Conservation (phyloP, 2,113 vertebrate species). For the Scophthalmus maximus region DNA sequence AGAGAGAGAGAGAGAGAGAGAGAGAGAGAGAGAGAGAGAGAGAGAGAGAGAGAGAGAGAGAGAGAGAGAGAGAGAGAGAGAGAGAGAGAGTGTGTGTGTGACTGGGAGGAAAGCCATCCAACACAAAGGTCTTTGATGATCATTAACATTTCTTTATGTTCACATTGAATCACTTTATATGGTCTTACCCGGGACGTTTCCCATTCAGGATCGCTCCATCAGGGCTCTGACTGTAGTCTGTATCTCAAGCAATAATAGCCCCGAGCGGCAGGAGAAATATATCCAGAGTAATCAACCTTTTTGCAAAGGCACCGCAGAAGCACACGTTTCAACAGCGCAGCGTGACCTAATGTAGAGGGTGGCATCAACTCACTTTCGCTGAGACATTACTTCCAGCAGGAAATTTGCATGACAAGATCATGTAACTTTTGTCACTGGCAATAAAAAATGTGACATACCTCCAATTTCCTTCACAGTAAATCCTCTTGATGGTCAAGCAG, state of each 20-base stretch:
- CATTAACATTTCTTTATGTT: slow-evolving; percentile 83
- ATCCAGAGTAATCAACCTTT: slow-evolving; percentile 92
- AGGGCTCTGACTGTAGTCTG: slow-evolving; percentile 87
- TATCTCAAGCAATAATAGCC: slow-evolving; percentile 90
- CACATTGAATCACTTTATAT: slow-evolving; percentile 85
- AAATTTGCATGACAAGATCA: slow-evolving; percentile 60
- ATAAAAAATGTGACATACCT: slow-evolving; percentile 60
- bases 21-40: slow-evolving; percentile 40
- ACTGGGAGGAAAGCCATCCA: slow-evolving; percentile 66
- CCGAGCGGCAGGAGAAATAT: slow-evolving; percentile 92
- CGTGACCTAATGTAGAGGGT: slow-evolving; percentile 87
- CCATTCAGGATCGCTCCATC: slow-evolving; percentile 87
- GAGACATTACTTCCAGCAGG: slow-evolving; percentile 56
- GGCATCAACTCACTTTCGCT: slow-evolving; percentile 84
- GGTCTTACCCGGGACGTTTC: slow-evolving; percentile 84
- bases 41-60: slow-evolving; percentile 40
- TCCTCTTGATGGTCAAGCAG: slow-evolving; percentile 28
- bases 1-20: slow-evolving; percentile 45
- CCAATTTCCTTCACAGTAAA: slow-evolving; percentile 42
- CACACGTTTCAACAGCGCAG: slow-evolving; percentile 86
- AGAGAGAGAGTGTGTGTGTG: too few relatives aligned
- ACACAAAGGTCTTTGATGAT: slow-evolving; percentile 79
- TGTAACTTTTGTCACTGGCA: slow-evolving; percentile 51
- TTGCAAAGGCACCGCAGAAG: slow-evolving; percentile 91
- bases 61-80: slow-evolving; percentile 36